Evolutionary conservation across 2,888 invertebrate genomes (phyloP).

Genomic region (Trileptium ribeirensis): DNA sequence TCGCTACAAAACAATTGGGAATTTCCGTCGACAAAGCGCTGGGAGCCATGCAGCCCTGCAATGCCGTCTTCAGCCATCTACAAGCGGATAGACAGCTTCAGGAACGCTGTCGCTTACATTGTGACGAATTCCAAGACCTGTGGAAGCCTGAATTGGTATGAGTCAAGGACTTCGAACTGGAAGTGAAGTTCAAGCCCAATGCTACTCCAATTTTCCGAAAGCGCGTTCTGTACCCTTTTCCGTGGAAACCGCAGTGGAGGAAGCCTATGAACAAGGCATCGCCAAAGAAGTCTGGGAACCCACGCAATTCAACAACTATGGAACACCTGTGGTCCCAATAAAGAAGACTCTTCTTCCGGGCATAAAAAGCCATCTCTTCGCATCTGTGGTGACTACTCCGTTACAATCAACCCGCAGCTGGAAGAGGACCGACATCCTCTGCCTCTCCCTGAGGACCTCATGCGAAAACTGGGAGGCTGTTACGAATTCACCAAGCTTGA

Average conservation of each 20-base stretch:
- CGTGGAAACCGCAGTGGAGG: neutral
- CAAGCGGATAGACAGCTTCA: no score
- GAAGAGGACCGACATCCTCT: constrained; percentile 6
- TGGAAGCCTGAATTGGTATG: constrained; percentile 5
- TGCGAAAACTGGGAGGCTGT: constrained; percentile 1
- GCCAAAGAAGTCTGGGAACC: constrained; percentile 9
- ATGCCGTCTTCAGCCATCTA: no score
- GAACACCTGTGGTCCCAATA: constrained; percentile 8
- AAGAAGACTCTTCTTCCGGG: constrained; percentile 4
- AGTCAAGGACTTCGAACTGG: neutral
- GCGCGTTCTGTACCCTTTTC: neutral
- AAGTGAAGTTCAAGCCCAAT: constrained; percentile 4
- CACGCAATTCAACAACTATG: constrained; percentile 3
- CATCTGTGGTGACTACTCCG: neutral
- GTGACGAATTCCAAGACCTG: neutral
- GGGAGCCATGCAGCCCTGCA: no score
- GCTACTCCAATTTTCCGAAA: neutral
- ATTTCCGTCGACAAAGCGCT: neutral
- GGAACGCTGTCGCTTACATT: neutral
- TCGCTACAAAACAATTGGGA: neutral
- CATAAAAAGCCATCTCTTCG: neutral
- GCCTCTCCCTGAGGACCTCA: neutral
- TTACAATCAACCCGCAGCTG: constrained; percentile 4
- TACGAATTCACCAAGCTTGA: neutral
- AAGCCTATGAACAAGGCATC: neutral